Percentiles rank a stretch among this genome's conserved stretches.
Conservation (phyloP, 2,113 vertebrate genomes). For the Heloderma charlesbogerti region DNA sequence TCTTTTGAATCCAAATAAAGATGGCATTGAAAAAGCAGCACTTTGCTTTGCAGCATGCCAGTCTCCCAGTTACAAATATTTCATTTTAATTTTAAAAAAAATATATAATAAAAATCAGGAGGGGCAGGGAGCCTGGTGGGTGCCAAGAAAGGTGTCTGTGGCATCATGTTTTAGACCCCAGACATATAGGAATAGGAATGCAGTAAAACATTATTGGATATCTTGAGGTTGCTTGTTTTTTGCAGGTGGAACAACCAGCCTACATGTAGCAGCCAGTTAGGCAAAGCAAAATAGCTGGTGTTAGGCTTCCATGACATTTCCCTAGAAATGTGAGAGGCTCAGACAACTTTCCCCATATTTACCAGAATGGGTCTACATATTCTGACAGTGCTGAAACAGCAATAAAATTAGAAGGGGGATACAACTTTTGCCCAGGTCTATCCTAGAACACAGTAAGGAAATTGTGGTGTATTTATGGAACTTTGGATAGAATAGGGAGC, state of each 20-base stretch:
- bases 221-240: background rate
- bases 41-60: too few relatives aligned
- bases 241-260: conserved; percentile 12
- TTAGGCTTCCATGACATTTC: background rate
- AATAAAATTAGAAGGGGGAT: background rate
- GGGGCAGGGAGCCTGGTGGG: too few relatives aligned
- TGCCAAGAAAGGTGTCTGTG: background rate
- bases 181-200: background rate
- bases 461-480: conserved; percentile 5
- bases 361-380: background rate
- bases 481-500: background rate
- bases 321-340: background rate
- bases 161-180: too few relatives aligned
- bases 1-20: too few relatives aligned
- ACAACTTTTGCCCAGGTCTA: background rate
- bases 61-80: too few relatives aligned
- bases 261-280: background rate
- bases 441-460: conserved; percentile 27
- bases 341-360: background rate
- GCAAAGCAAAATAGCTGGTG: conserved; percentile 44
- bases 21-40: too few relatives aligned
- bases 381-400: conserved; percentile 10
- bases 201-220: too few relatives aligned
- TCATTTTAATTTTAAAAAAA: too few relatives aligned
- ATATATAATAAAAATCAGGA: too few relatives aligned